Evolutionary conservation across 2,797 vertebrate species (phyloP).

Genomic region (Distichodus sexfasciatus): DNA sequence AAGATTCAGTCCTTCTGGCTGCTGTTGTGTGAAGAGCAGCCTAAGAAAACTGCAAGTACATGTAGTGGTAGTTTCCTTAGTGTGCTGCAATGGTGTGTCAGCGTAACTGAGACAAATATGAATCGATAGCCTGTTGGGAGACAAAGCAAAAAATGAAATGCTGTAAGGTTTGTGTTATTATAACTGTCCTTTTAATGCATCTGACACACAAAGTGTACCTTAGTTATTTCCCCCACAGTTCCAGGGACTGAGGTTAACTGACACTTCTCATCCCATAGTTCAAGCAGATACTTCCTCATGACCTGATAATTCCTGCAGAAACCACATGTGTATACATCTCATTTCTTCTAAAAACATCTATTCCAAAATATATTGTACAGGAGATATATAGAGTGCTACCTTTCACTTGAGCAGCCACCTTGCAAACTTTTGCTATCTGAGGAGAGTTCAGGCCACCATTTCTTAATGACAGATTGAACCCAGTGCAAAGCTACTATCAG

Average conservation of each 20-base stretch:
- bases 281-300: conserved; percentile 87
- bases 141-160: not conserved
- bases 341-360: too few species aligned
- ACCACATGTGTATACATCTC: not conserved
- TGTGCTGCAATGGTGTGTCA: conserved; percentile 68
- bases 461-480: conserved; percentile 92
- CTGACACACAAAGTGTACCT: conserved; percentile 69
- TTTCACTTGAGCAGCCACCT: conserved; percentile 77
- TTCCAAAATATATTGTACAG: not conserved
- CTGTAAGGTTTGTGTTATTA: not conserved
- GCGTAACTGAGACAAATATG: conserved; percentile 86
- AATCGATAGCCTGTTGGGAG: conserved; percentile 82
- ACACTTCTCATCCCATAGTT: conserved; percentile 87
- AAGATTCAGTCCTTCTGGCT: conserved; percentile 45
- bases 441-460: conserved; percentile 95
- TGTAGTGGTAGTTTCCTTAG: conserved; percentile 72
- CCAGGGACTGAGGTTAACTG: conserved; percentile 87
- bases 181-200: not conserved
- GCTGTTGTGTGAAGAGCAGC: conserved; percentile 56
- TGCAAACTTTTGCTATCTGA: conserved; percentile 78
- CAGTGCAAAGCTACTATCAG: conserved; percentile 93
- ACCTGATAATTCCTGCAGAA: conserved; percentile 83
- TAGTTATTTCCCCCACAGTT: conserved; percentile 93
- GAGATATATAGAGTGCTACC: conserved; percentile 62
- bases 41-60: conserved; percentile 53